These are phyloP conservation scores for Oostethus manadensis DNA, from an alignment of 2,113 vertebrate genomes.

Conservation along the genomic window DNA sequence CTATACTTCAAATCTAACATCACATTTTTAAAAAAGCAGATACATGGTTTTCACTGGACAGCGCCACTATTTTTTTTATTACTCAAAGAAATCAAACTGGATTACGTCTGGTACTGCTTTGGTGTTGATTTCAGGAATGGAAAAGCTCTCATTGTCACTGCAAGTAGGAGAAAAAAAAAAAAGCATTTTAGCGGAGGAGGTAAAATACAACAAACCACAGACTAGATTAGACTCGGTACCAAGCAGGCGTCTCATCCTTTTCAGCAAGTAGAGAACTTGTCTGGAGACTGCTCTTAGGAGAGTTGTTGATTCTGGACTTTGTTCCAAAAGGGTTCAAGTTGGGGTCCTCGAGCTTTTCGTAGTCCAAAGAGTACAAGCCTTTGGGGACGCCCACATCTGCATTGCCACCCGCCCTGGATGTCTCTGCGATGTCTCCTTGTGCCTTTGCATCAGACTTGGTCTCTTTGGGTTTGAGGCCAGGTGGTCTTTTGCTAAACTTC, in stretches of 20 bases:
- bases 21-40: too few relatives aligned
- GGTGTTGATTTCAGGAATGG: neutral
- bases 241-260: neutral
- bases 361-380: constrained; percentile 65
- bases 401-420: neutral
- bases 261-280: neutral
- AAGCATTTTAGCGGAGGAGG: neutral
- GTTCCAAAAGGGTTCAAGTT: constrained; percentile 73
- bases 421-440: constrained; percentile 13
- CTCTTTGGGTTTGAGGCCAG: constrained; percentile 55
- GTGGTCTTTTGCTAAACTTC: constrained; percentile 68
- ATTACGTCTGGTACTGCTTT: constrained; percentile 6
- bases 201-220: neutral
- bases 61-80: too few relatives aligned
- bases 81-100: neutral
- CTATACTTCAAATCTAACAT: too few relatives aligned
- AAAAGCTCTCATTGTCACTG: constrained; percentile 32
- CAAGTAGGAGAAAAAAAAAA: constrained; percentile 1
- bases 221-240: neutral
- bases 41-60: too few relatives aligned
- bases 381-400: constrained; percentile 44
- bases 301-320: constrained; percentile 56
- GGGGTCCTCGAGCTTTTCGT: constrained; percentile 70
- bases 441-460: constrained; percentile 39
- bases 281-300: constrained; percentile 36